Conservation (phyloP, 2,797 vertebrate species). For the Pipistrellus pipistrellus region DNA sequence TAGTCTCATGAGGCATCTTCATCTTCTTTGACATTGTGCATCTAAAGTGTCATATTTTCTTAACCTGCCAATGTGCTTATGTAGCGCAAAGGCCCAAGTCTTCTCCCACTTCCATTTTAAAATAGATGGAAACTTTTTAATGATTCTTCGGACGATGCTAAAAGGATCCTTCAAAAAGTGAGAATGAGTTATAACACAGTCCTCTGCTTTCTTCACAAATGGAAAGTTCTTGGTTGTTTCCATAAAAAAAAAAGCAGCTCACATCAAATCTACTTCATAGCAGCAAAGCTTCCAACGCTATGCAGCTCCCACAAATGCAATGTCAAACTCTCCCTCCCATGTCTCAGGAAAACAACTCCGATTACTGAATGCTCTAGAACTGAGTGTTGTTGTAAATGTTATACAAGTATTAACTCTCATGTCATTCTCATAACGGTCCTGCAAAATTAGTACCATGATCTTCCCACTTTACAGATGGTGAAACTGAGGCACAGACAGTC, state of each 20-base stretch:
- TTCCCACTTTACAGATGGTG: not conserved
- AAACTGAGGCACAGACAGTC: not conserved
- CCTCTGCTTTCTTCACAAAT: slow-evolving; percentile 23
- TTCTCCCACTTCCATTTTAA: not conserved
- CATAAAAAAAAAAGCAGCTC: not conserved
- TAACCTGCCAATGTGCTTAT: slow-evolving; percentile 15
- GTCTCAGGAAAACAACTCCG: not conserved
- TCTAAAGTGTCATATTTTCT: not conserved
- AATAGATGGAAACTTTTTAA: not conserved
- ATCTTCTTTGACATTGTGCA: not conserved
- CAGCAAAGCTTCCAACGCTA: not conserved
- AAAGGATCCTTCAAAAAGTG: not conserved
- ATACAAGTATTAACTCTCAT: not conserved
- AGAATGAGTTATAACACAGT: not conserved
- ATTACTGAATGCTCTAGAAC: not conserved
- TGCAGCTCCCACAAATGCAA: not conserved
- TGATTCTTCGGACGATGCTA: not conserved
- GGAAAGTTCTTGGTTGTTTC: slow-evolving; percentile 14
- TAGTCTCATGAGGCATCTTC: not conserved
- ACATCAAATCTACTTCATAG: not conserved
- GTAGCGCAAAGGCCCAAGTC: slow-evolving; percentile 3
- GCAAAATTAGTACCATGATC: not conserved
- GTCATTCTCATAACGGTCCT: not conserved
- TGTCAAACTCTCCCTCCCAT: not conserved
- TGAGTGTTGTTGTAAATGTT: not conserved